Evolutionary conservation across 2,888 invertebrate genomes (phyloP).

Genomic region (Bellardia pandia): DNA sequence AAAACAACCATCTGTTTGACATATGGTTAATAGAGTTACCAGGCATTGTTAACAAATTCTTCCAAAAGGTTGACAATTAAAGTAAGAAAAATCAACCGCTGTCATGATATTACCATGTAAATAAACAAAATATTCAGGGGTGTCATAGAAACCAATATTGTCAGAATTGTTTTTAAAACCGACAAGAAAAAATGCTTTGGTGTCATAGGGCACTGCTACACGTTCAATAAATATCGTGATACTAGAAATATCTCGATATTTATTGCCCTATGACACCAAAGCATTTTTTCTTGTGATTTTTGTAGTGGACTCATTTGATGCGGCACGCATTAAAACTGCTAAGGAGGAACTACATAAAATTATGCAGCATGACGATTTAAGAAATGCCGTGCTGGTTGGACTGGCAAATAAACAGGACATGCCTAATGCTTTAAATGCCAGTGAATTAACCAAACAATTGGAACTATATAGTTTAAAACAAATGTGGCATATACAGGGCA

Average conservation of each 20-base stretch:
- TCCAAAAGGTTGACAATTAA: conserved; percentile 16
- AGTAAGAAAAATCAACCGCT: background rate
- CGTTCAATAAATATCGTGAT: too few relatives aligned
- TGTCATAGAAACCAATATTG: too few relatives aligned
- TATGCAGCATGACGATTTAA: conserved; percentile 76
- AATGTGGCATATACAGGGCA: conserved; percentile 75
- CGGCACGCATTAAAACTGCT: conserved; percentile 75
- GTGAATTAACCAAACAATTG: conserved; percentile 73
- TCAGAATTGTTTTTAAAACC: too few relatives aligned
- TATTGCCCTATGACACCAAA: too few relatives aligned
- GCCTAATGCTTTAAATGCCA: conserved; percentile 75
- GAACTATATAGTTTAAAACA: conserved; percentile 74
- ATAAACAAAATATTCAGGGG: conserved; percentile 10
- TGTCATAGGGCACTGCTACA: too few relatives aligned
- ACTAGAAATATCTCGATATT: too few relatives aligned
- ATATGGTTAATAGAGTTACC: conserved; percentile 1
- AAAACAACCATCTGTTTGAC: conserved; percentile 39
- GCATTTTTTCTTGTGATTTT: too few relatives aligned
- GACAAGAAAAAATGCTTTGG: too few relatives aligned
- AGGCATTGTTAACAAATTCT: background rate
- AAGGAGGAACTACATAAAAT: conserved; percentile 77
- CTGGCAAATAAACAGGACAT: conserved; percentile 81
- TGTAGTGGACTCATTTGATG: conserved; percentile 79
- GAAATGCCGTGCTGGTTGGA: conserved; percentile 76
- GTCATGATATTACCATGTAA: background rate